These are phyloP conservation scores for Morpho deidamia DNA, from an alignment of 2,888 invertebrate species.

Conservation along the genomic window DNA sequence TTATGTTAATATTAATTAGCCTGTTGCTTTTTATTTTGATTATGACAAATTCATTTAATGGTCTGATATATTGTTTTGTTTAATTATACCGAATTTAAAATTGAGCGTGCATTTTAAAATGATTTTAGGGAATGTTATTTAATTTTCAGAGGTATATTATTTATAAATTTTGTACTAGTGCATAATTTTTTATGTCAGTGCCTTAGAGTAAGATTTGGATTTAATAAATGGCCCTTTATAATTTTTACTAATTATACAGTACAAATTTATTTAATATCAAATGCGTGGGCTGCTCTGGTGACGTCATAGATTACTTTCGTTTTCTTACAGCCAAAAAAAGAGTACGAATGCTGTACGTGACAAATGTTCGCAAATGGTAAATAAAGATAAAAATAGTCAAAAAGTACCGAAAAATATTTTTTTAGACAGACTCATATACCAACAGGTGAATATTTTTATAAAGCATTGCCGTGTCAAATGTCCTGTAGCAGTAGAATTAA, in stretches of 20 bases:
- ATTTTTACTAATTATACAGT: too few species aligned
- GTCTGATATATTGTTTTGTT: constrained; percentile 6
- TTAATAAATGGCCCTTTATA: constrained; percentile 41
- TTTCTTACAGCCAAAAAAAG: too few species aligned
- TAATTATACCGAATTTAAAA: constrained; percentile 48
- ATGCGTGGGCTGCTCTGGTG: constrained; percentile 32
- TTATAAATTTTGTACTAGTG: constrained; percentile 57
- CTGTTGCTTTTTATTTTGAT: constrained; percentile 10
- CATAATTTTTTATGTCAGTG: constrained; percentile 70
- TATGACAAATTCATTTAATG: constrained; percentile 1
- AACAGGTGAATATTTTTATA: constrained; percentile 8
- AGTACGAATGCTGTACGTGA: too few species aligned
- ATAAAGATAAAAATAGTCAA: too few species aligned
- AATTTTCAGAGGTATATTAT: constrained; percentile 64
- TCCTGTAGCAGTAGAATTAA: constrained; percentile 44
- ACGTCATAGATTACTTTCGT: too few species aligned
- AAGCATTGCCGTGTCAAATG: constrained; percentile 61
- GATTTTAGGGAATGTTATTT: constrained; percentile 69
- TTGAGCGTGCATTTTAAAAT: constrained; percentile 47
- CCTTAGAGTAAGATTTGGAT: constrained; percentile 68
- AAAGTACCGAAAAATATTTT: too few species aligned
- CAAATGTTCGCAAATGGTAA: too few species aligned
- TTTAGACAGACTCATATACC: background rate
- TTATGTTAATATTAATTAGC: background rate
- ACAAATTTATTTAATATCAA: constrained; percentile 31